Evolutionary conservation across 2,888 invertebrate genomes (phyloP).

Genomic region (Nomada ruficornis): DNA sequence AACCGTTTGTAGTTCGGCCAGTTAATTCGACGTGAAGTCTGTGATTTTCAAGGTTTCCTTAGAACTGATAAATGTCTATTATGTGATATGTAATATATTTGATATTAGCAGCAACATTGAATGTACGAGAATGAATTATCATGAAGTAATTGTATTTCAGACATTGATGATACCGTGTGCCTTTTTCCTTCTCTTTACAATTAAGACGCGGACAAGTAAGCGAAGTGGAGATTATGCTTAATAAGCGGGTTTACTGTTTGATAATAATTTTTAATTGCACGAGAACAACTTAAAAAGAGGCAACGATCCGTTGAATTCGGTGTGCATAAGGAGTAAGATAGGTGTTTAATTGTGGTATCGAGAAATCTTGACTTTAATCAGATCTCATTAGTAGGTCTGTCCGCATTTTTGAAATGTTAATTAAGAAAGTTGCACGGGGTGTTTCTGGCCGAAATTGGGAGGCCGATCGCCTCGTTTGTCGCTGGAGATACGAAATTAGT

Average conservation of each 20-base stretch:
- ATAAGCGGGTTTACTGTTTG: too few species aligned
- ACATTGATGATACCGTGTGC: too few species aligned
- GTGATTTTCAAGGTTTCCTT: not conserved
- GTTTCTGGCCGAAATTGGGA: not conserved
- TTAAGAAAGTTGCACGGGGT: conserved; percentile 8
- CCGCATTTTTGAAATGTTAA: conserved; percentile 30
- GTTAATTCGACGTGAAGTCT: conserved; percentile 18
- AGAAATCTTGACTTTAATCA: conserved; percentile 11
- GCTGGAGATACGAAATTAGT: not conserved
- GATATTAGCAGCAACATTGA: too few species aligned
- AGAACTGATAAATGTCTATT: not conserved
- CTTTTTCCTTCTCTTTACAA: too few species aligned
- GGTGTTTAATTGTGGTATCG: conserved; percentile 9
- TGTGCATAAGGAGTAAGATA: not conserved
- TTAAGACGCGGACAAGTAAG: too few species aligned
- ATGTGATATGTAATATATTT: not conserved
- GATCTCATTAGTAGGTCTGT: conserved; percentile 26
- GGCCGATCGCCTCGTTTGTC: conserved; percentile 1
- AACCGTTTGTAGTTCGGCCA: conserved; percentile 31
- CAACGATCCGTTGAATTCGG: not conserved
- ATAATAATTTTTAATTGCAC: too few species aligned
- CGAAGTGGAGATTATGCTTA: too few species aligned
- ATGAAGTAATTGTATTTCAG: too few species aligned
- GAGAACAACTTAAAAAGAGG: too few species aligned
- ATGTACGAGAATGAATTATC: too few species aligned